Evolutionary conservation across 2,888 invertebrate genomes (phyloP).

Genomic region (Pollenia griseotomentosa): DNA sequence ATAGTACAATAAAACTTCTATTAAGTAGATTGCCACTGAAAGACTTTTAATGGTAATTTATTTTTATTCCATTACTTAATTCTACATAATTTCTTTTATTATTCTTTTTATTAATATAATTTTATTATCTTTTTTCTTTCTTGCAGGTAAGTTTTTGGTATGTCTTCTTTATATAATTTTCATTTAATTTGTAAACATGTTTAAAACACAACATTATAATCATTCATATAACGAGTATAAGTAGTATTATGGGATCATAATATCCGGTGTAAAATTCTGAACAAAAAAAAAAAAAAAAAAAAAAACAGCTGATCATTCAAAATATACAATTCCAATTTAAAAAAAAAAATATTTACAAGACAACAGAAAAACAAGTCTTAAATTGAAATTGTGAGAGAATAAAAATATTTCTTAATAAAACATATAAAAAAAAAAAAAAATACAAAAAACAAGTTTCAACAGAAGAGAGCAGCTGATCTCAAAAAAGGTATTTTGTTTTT

Average conservation of each 20-base stretch:
- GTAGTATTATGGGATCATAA: slow-evolving; percentile 43
- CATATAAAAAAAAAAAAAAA: slow-evolving; percentile 15
- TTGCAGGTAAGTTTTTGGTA: slow-evolving; percentile 43
- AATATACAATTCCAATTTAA: background rate
- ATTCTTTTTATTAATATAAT: slow-evolving; percentile 8
- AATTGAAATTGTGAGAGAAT: slow-evolving; percentile 20
- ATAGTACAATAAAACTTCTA: background rate
- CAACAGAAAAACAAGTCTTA: slow-evolving; percentile 51
- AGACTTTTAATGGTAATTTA: too few relatives aligned
- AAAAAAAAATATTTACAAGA: slow-evolving; percentile 16
- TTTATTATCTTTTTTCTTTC: slow-evolving; percentile 13
- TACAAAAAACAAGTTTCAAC: slow-evolving; percentile 40
- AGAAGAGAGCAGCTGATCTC: slow-evolving; percentile 55
- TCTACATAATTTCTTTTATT: background rate
- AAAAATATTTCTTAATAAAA: slow-evolving; percentile 27
- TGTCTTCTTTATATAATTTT: slow-evolving; percentile 35
- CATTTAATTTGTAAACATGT: slow-evolving; percentile 25
- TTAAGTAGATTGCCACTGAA: background rate
- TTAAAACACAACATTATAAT: slow-evolving; percentile 45
- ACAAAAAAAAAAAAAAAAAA: background rate
- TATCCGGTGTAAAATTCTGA: slow-evolving; percentile 62
- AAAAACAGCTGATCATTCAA: slow-evolving; percentile 67
- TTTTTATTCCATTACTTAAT: background rate
- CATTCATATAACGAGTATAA: slow-evolving; percentile 32
- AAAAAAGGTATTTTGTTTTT: slow-evolving; percentile 42